Base-by-base conservation (phyloP, 2,888 invertebrate genomes). In the Leptogaster cylindrica region DNA sequence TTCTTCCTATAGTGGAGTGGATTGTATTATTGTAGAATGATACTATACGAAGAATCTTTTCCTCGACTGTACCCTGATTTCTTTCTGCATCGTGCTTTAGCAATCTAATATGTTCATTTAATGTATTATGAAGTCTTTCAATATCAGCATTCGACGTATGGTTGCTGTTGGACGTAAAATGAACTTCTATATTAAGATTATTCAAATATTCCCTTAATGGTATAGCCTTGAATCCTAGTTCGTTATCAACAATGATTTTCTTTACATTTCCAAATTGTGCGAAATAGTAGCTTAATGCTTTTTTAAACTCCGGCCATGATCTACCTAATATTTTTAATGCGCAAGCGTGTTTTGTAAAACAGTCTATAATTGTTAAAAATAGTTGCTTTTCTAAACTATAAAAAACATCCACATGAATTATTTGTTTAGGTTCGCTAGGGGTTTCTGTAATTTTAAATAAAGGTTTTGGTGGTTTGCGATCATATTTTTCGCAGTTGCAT, bases 391-490 rank as follows among this genome's bases (percentile, higher is more conserved):
- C 23, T 12, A 65, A 28, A 8, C 12, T 51, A 28, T 66, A 66
- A 14, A 66, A 69, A 8, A 69, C 67, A 10, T 69, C 69, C 27
- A 67, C 8, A 28, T 69, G 67, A 20, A 69, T 28, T 3, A 67
- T 46, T 65, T 67, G 18, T 1, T 16, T 18, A 3, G 67, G 58
- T 33, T 28, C 55, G 1, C 8, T 2, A 2, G 63, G 51, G 1
- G 63, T 67, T 63, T 63, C 63, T 3, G 63, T 63, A 1, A 63
- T 3, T 33, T 61, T 50, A 20, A 51, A 50, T 41, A 36, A 36
- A 5, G 36, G 36, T 36, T 36, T 36, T 3, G 36, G 36, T 5
- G 36, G 36, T 14, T 36, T 36, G 10, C 36, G 36, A 36, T 36
- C 31, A 28, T 36, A n/a, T n/a, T n/a, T n/a, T n/a, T n/a, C n/a